These are phyloP conservation scores for Phoxinus dragarum DNA, from an alignment of 2,797 vertebrate species.

Conservation along the genomic window DNA sequence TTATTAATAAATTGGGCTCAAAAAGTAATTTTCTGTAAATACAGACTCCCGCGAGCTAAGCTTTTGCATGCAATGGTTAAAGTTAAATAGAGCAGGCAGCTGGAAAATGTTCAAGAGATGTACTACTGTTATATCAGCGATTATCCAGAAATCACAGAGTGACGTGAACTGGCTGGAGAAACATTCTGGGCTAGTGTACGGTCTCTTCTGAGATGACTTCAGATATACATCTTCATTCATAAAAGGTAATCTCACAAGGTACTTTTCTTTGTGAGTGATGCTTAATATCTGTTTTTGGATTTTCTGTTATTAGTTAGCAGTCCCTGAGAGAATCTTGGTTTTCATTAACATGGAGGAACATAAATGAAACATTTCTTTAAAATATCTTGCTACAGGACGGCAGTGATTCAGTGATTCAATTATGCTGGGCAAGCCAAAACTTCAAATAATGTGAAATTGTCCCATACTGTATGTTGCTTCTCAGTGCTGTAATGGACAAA, in stretches of 20 bases:
- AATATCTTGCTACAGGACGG: background rate
- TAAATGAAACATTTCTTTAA: background rate
- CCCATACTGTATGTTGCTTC: background rate
- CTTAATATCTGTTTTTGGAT: background rate
- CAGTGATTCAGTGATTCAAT: background rate
- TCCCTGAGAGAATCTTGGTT: background rate
- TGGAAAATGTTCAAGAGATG: background rate
- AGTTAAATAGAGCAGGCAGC: background rate
- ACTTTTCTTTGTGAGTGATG: background rate
- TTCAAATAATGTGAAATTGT: background rate
- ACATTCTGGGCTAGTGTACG: background rate
- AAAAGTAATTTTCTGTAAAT: background rate
- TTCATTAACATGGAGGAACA: background rate
- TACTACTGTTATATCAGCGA: background rate
- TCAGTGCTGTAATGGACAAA: background rate
- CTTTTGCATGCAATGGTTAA: background rate
- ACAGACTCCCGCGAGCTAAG: background rate
- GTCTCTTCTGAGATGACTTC: background rate
- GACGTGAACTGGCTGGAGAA: background rate
- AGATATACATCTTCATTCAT: constrained; percentile 23
- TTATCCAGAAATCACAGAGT: background rate
- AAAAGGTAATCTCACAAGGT: background rate
- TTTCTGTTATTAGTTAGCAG: background rate
- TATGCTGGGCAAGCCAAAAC: background rate
- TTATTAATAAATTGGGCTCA: background rate